A percentile compares a stretch with the other conserved stretches of the same genome.
These are phyloP conservation scores for Clytia hemisphaerica DNA, from an alignment of 30 jellyfish, hydroid and myxozoan species.

Conservation along the genomic window DNA sequence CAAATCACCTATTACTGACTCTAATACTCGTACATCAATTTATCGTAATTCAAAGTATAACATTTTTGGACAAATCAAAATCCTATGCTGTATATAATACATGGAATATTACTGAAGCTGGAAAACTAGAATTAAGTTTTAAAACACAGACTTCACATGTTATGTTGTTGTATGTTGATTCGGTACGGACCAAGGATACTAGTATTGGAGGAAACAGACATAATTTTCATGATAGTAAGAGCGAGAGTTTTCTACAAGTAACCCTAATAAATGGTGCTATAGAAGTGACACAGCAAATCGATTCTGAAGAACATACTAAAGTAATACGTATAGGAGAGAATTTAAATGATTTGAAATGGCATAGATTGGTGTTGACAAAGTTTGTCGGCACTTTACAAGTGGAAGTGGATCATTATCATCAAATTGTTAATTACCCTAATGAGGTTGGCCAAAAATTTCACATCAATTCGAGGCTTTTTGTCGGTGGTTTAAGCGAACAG, in stretches of 20 bases:
- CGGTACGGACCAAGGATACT: background rate
- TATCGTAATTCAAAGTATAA: no score
- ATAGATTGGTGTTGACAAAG: constrained; percentile 37
- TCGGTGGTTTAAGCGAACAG: constrained; percentile 61
- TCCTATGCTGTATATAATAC: constrained; percentile 63
- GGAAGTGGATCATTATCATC: constrained; percentile 37
- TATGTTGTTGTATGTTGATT: constrained; percentile 50
- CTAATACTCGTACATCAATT: no score
- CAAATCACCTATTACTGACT: no score
- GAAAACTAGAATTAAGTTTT: constrained; percentile 53
- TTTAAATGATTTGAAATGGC: constrained; percentile 76
- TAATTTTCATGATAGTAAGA: background rate
- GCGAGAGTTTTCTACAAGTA: constrained; percentile 43
- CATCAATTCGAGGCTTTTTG: constrained; percentile 61
- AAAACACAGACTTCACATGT: constrained; percentile 52
- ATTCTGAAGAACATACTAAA: constrained; percentile 22
- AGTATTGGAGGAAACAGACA: no score
- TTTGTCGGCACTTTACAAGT: constrained; percentile 29
- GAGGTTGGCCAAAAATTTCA: constrained; percentile 13
- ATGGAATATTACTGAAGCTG: constrained; percentile 60
- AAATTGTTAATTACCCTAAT: background rate
- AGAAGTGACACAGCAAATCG: constrained; percentile 56
- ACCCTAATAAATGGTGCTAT: constrained; percentile 48
- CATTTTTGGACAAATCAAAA: constrained; percentile 43
- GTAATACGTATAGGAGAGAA: constrained; percentile 33